Percentiles rank a stretch among this genome's conserved stretches.
phyloP scores from a whole-genome alignment of 2,888 invertebrate genomes.

The Coenonympha arcania region DNA sequence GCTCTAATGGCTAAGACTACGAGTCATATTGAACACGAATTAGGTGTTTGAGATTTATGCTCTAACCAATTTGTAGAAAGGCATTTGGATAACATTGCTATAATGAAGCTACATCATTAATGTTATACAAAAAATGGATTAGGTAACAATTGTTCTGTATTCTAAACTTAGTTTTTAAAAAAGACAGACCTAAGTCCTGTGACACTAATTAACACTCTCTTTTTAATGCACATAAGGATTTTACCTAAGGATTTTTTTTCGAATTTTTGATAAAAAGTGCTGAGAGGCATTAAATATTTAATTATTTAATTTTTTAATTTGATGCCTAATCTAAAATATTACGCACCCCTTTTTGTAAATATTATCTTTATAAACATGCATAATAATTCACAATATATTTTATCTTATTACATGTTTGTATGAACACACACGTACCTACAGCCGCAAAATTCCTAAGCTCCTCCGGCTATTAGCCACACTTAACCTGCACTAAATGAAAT shows the following conservation, averaged over 20 bases:
- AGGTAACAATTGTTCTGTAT: too few relatives aligned
- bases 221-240: too few relatives aligned
- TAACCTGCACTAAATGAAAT: conserved; percentile 21
- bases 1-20: conserved; percentile 28
- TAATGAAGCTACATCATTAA: neutral
- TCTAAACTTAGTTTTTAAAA: too few relatives aligned
- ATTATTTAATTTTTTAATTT: too few relatives aligned
- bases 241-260: too few relatives aligned
- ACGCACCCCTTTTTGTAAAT: too few relatives aligned
- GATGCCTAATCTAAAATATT: too few relatives aligned
- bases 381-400: neutral
- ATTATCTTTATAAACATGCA: too few relatives aligned
- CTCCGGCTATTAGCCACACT: conserved; percentile 10
- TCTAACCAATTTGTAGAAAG: conserved; percentile 12
- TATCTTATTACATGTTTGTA: neutral
- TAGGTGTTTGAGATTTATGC: conserved; percentile 16
- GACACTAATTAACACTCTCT: too few relatives aligned
- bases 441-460: neutral
- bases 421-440: neutral
- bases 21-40: conserved; percentile 18
- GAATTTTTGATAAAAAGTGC: too few relatives aligned
- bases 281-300: too few relatives aligned
- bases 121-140: neutral
- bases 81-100: neutral
- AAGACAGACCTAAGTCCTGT: too few relatives aligned